Evolutionary conservation across 2,888 invertebrate species (phyloP).

Genomic region (Vesta saturnalis): DNA sequence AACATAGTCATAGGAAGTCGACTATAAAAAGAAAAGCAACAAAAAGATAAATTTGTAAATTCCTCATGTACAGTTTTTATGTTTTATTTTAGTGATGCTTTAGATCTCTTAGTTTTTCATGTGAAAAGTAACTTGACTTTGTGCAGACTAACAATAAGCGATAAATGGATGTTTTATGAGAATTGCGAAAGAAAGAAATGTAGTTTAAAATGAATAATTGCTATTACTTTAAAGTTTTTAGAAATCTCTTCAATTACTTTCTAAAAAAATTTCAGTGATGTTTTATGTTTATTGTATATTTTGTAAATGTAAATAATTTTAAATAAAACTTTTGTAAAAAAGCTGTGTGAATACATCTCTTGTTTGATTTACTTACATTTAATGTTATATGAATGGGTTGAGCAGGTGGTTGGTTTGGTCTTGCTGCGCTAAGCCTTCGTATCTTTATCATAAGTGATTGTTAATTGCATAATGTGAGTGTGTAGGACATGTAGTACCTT

Average conservation of each 20-base stretch:
- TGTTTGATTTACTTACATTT: too few relatives aligned
- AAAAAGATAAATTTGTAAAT: slow-evolving; percentile 48
- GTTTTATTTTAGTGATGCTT: slow-evolving; percentile 21
- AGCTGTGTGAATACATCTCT: too few relatives aligned
- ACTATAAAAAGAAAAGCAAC: slow-evolving; percentile 49
- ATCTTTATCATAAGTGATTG: too few relatives aligned
- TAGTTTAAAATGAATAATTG: background rate
- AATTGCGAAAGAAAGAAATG: background rate
- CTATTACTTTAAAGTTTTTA: slow-evolving; percentile 8
- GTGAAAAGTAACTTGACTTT: slow-evolving; percentile 21
- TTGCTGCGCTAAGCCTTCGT: too few relatives aligned
- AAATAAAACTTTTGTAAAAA: slow-evolving; percentile 30
- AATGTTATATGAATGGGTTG: too few relatives aligned
- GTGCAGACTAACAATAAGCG: background rate
- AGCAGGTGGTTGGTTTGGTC: too few relatives aligned
- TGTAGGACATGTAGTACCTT: too few relatives aligned
- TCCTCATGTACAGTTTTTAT: slow-evolving; percentile 20
- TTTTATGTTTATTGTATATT: slow-evolving; percentile 22
- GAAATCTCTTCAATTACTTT: slow-evolving; percentile 9
- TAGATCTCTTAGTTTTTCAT: slow-evolving; percentile 28
- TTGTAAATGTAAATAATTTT: slow-evolving; percentile 32
- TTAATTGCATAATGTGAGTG: too few relatives aligned
- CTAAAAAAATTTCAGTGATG: background rate
- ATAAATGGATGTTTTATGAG: background rate
- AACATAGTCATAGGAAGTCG: slow-evolving; percentile 45